Base-by-base conservation (phyloP, 2,113 vertebrate genomes). In the Cephalopterus ornatus region DNA sequence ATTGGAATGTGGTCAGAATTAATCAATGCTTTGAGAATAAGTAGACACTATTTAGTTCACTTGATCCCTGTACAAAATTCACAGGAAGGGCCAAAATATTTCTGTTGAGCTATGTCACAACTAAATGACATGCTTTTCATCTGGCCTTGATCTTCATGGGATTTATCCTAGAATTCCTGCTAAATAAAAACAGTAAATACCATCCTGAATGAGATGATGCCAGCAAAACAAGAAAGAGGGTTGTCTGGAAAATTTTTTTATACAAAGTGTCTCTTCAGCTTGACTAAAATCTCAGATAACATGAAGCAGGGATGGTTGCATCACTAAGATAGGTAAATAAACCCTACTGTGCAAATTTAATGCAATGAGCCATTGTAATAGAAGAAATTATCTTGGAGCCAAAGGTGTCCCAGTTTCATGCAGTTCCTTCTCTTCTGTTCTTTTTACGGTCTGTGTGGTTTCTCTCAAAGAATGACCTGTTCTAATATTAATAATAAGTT, bases 381-480 rank as follows among this genome's bases (percentile, higher is more conserved):
- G 91, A 85, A 89, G 79, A 74, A 56, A 81, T 88, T 5, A 78
- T 59, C 75, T 97, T 74, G 93, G 41, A 96, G 89, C 58, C 86
- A 77, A 55, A 96, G 85, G 73, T 83, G 82, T 59, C 66, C 81
- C 26, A 50, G 50, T 96, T 81, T 87, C 77, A 78, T 58, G 52
- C 41, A 84, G 41, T 53, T 95, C 49, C 50, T 85, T 37, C 68
- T 72, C 32, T 77, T 93, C 47, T 26, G 15, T 92, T 97, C 80
- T 91, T 80, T 94, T 30, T 86, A 93, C 0, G 15, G 67, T 65
- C 80, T 77, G 33, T 77, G 71, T 93, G 73, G 55, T 90, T 97
- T 96, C 47, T 89, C 49, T 96, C 83, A 96, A 92, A 72, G 95
- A 98, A 97, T 86, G 93, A 91, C 88, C 86, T 85, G 76, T 94